Base-by-base conservation (phyloP, 2,888 invertebrate genomes). In the Teinopalpus imperialis region DNA sequence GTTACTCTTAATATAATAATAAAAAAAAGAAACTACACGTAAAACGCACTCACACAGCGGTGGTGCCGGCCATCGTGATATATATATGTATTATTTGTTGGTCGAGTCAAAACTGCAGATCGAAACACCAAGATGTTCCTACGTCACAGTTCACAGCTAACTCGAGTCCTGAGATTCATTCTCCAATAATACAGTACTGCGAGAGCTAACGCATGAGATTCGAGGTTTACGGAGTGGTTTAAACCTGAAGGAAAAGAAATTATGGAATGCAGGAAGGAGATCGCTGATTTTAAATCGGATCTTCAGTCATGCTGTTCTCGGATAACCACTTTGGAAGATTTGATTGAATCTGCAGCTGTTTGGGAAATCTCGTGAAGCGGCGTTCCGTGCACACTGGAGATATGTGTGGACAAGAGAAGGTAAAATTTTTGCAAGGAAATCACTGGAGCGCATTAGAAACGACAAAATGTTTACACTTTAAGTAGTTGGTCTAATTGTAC, bases 361-460 rank as follows among this genome's bases (percentile, higher is more conserved):
- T n/a, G 13, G 24, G 2, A 24, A 7, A 12, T n/a, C 35, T 6
- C 35, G 24, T 1, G 35, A 24, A 10, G 35, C 35, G 13, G 37
- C 37, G 5, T 9, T 14, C 3, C 29, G 29, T 7, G 29, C 29
- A 2, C 10, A 14, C 1, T 40, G 40, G 30, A 40, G 30, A 13
- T 41, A 32, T 10, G 41, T 31, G 13, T 41, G 32, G 41, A 41
- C 41, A 2, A 31, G 14, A 13, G 30, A 12, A 16, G 41, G 41
- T 12, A 30, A 12, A n/a, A 30, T 41, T n/a, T 41, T 41, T 12
- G 24, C 41, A 13, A 10, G 41, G 13, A 41, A 31, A n/a, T n/a
- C n/a, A n/a, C n/a, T n/a, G n/a, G n/a, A n/a, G n/a, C n/a, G n/a
- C n/a, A n/a, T n/a, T n/a, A n/a, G n/a, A n/a, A n/a, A n/a, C n/a